phyloP scores from a whole-genome alignment of 2,888 invertebrate species.

The Dendrolimus houi region DNA sequence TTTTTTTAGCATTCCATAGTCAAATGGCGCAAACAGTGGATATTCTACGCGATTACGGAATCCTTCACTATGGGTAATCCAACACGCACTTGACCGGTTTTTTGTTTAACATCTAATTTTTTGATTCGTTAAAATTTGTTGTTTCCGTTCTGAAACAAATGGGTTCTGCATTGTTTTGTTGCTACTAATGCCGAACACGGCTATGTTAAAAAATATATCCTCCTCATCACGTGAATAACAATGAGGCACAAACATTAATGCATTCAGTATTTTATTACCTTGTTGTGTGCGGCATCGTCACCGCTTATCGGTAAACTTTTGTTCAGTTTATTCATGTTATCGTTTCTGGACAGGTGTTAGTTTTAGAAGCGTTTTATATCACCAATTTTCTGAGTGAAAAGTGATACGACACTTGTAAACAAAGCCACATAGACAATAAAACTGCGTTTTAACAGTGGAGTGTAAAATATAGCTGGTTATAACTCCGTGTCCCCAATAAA shows the following conservation, averaged over 20 bases:
- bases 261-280: slow-evolving; percentile 14
- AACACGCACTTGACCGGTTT: not conserved
- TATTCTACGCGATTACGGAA: no score
- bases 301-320: slow-evolving; percentile 8
- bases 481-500: no score
- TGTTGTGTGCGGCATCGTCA: slow-evolving; percentile 13
- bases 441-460: not conserved
- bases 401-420: not conserved
- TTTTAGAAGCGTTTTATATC: slow-evolving; percentile 1
- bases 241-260: slow-evolving; percentile 21
- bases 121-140: slow-evolving; percentile 33
- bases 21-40: no score
- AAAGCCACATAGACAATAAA: not conserved
- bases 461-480: slow-evolving; percentile 1
- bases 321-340: slow-evolving; percentile 9
- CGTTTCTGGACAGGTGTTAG: not conserved
- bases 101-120: slow-evolving; percentile 15
- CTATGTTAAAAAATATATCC: slow-evolving; percentile 41
- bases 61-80: no score
- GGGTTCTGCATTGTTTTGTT: slow-evolving; percentile 35
- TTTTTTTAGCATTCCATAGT: no score
- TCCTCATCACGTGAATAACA: slow-evolving; percentile 35
- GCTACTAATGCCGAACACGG: slow-evolving; percentile 19
- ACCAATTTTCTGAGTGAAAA: not conserved
- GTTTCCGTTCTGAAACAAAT: slow-evolving; percentile 34